A percentile compares a stretch with the other conserved stretches of the same genome.
Conservation (phyloP, 1,140 invertebrate genomes). For the Ceratosolen fusciceps region DNA sequence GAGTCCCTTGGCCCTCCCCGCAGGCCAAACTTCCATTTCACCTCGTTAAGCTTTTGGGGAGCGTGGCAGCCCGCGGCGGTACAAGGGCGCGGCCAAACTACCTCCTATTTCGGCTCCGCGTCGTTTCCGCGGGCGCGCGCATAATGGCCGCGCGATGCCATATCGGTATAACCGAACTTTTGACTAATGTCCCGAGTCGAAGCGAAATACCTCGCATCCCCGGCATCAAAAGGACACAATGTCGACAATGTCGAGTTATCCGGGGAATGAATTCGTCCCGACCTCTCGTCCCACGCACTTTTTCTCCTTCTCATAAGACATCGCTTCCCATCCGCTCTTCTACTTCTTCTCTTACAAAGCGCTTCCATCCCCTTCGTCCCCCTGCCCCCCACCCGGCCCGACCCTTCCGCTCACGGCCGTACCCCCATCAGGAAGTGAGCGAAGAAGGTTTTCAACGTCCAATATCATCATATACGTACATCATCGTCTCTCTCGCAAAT, state of each 20-base stretch:
- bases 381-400: no score
- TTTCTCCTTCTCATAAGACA: no score
- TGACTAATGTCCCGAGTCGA: slow-evolving; percentile 15
- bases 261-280: neutral
- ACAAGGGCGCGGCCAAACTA: neutral
- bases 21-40: slow-evolving; percentile 30
- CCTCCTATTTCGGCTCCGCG: slow-evolving; percentile 15
- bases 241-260: neutral
- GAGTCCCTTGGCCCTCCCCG: neutral
- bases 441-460: no score
- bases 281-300: no score
- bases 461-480: no score
- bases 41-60: slow-evolving; percentile 24
- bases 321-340: no score
- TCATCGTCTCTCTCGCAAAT: no score
- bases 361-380: no score
- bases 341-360: no score
- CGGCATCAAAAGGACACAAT: no score
- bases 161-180: slow-evolving; percentile 21
- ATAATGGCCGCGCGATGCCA: neutral
- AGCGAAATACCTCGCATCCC: neutral
- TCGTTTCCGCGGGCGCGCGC: neutral
- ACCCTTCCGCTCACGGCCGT: no score
- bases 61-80: neutral
- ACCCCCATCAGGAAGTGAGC: no score